These are phyloP conservation scores for Etheostoma nigrum DNA, from an alignment of 2,797 vertebrate species.

Conservation along the genomic window DNA sequence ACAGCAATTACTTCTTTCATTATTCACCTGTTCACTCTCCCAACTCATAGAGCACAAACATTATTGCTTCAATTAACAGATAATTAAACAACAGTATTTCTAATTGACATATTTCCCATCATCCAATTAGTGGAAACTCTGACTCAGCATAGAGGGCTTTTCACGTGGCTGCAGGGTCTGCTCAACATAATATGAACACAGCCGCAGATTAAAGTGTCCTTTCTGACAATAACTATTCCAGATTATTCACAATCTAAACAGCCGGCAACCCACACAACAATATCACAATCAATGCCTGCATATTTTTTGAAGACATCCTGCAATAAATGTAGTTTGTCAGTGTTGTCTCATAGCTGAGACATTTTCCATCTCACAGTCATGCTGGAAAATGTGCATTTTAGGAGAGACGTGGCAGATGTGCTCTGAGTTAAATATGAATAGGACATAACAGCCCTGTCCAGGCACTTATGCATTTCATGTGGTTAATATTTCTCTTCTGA, in stretches of 20 bases:
- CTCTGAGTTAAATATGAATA: constrained; percentile 85
- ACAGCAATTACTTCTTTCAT: constrained; percentile 84
- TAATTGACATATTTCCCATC: constrained; percentile 84
- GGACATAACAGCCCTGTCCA: constrained; percentile 83
- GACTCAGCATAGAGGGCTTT: constrained; percentile 69
- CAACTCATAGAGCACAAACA: constrained; percentile 79
- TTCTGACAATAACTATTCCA: constrained; percentile 44
- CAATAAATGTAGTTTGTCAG: constrained; percentile 73
- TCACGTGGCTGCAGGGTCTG: constrained; percentile 44
- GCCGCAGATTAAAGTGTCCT: constrained; percentile 51
- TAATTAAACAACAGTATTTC: constrained; percentile 85
- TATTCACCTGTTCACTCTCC: constrained; percentile 83
- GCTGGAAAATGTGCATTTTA: constrained; percentile 80
- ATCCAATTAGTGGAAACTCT: constrained; percentile 74
- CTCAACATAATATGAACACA: constrained; percentile 28
- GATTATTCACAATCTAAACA: constrained; percentile 63
- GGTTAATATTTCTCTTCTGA: constrained; percentile 85
- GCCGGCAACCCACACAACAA: constrained; percentile 32
- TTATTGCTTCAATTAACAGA: constrained; percentile 84
- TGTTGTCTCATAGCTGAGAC: constrained; percentile 70
- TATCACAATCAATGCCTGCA: constrained; percentile 45
- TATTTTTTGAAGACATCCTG: constrained; percentile 50
- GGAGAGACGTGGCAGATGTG: constrained; percentile 75
- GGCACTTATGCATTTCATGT: constrained; percentile 83
- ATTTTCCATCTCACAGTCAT: constrained; percentile 69